Evolutionary conservation across 2,888 invertebrate genomes (phyloP).

Genomic region (Platycheirus rosarum): DNA sequence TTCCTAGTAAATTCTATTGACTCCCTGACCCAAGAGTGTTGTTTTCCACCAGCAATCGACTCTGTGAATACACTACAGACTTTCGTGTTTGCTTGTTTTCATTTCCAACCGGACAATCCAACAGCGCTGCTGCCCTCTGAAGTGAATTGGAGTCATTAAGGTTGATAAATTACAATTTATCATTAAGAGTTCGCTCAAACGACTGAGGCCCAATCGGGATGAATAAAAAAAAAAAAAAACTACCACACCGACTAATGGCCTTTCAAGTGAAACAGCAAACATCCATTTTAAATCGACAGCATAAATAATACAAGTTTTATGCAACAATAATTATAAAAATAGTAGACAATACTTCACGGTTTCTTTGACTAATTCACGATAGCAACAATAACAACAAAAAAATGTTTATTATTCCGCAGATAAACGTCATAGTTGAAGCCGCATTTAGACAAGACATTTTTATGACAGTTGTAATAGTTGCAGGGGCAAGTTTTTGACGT

Average conservation of each 20-base stretch:
- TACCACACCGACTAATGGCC: constrained; percentile 40
- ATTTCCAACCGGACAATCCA: constrained; percentile 6
- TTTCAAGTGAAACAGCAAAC: constrained; percentile 46
- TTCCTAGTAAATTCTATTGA: constrained; percentile 64
- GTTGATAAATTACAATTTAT: constrained; percentile 67
- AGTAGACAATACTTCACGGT: constrained; percentile 32
- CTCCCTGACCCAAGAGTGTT: constrained; percentile 55
- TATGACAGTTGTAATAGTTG: constrained; percentile 27
- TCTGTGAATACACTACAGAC: constrained; percentile 1
- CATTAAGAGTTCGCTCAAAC: constrained; percentile 5
- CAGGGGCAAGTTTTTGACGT: constrained; percentile 17
- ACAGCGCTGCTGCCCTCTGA: constrained; percentile 45
- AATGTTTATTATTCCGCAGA: constrained; percentile 33
- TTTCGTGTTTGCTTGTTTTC: constrained; percentile 36
- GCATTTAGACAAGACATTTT: constrained; percentile 23
- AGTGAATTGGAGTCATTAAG: constrained; percentile 67
- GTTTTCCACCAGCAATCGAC: constrained; percentile 33
- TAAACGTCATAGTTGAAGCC: constrained; percentile 34
- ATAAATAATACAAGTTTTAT: constrained; percentile 44
- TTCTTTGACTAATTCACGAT: constrained; percentile 50
- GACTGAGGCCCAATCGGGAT: constrained; percentile 1
- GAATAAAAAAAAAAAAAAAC: constrained; percentile 13
- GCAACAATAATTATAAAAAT: constrained; percentile 54
- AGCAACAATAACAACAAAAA: constrained; percentile 7
- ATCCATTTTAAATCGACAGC: constrained; percentile 25